Base-by-base conservation (phyloP, 2,888 invertebrate genomes). In the Dryobotodes eremita region DNA sequence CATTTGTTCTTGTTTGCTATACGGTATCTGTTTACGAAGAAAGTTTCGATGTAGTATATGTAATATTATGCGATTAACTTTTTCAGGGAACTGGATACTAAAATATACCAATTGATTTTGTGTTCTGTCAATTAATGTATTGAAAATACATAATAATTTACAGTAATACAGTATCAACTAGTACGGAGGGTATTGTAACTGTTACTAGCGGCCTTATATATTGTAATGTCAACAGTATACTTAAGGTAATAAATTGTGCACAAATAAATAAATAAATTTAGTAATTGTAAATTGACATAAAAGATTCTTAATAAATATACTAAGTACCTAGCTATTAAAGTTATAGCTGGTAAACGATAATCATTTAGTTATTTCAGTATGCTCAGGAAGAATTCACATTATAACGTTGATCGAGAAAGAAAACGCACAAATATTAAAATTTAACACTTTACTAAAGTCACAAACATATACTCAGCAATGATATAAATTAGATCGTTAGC, bases 401-500 rank as follows among this genome's bases (percentile, higher is more conserved):
- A 20, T 10, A 59, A n/a, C 1, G 15, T 13, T 15, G 1, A 36
- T 6, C 6, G 10, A 42, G 15, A 7, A 62, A 42, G 8, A 36
- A 46, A 48, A 57, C 6, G 10, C 11, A 42, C 15, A 68, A 65
- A 59, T 71, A 65, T 57, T 36, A 57, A 11, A 71, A 73, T 83
- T n/a, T 15, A 36, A 68, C 73, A 79, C 17, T 72, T 64, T 66
- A 61, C 13, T 70, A 7, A 46, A 70, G 77, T 76, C n/a, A 75
- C 75, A 82, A 86, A 90, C 88, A 86, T 89, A 89, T 92, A 93
- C 93, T 92, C 89, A 87, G 89, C 90, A 90, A 93, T 94, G 91
- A 93, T 94, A 94, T 95, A 96, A 96, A 96, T 96, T 94, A 94
- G 93, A 92, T 91, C 91, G 94, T 95, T 95, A 95, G 95, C 94